These are phyloP conservation scores for Anguilla obscura DNA, from an alignment of 2,797 vertebrate species.

Conservation along the genomic window DNA sequence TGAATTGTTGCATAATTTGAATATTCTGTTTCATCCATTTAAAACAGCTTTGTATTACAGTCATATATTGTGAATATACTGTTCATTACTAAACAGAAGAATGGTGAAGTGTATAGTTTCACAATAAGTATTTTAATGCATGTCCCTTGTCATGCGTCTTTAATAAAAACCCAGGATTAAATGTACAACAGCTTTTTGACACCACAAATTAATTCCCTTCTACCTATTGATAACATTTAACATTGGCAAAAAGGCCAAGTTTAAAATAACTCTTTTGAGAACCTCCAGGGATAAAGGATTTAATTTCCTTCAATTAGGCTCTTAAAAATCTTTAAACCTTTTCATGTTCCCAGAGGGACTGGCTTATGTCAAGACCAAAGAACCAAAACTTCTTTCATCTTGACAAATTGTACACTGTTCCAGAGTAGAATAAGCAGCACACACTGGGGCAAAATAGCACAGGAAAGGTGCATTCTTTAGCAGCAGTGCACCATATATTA, in stretches of 20 bases:
- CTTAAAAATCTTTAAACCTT: background rate
- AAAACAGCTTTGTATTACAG: background rate
- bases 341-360: background rate
- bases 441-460: background rate
- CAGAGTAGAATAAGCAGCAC: conserved; percentile 9
- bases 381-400: background rate
- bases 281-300: background rate
- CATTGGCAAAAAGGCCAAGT: background rate
- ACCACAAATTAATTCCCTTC: background rate
- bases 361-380: background rate
- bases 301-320: background rate
- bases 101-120: background rate
- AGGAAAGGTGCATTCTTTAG: background rate
- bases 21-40: background rate
- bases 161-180: background rate
- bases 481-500: background rate
- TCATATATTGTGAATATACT: background rate
- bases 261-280: background rate
- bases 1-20: background rate
- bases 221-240: background rate
- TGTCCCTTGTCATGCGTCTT: background rate
- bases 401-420: background rate
- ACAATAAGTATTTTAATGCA: background rate
- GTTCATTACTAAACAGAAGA: background rate
- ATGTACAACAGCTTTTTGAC: background rate